Evolutionary conservation across 2,888 invertebrate species (phyloP).

Genomic region (Ethmia dodecea): DNA sequence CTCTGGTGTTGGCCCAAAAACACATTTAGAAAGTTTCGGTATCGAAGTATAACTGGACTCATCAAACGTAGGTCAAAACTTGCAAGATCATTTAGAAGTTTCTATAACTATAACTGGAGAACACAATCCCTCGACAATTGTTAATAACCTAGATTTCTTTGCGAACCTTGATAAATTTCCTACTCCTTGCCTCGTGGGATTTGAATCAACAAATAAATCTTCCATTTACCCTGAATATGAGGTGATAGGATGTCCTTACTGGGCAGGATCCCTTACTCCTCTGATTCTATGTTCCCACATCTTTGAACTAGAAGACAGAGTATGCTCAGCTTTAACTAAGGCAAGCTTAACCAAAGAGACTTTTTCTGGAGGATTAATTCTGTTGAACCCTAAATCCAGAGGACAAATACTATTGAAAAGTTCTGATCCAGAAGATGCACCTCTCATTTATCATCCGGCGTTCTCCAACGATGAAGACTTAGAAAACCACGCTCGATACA

Average conservation of each 20-base stretch:
- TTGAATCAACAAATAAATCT: slow-evolving; percentile 30
- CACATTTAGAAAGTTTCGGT: neutral
- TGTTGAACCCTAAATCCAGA: slow-evolving; percentile 38
- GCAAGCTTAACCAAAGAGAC: slow-evolving; percentile 19
- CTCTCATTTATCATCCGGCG: slow-evolving; percentile 30
- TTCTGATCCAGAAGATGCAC: slow-evolving; percentile 31
- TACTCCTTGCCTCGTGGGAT: slow-evolving; percentile 31
- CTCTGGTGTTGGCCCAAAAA: neutral
- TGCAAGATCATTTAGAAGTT: neutral
- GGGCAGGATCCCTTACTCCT: slow-evolving; percentile 23
- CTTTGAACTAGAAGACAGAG: slow-evolving; percentile 24
- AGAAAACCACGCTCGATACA: slow-evolving; percentile 24
- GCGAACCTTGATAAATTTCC: slow-evolving; percentile 34
- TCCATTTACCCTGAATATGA: slow-evolving; percentile 43
- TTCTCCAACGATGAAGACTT: slow-evolving; percentile 31
- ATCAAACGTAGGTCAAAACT: neutral
- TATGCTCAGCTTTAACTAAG: slow-evolving; percentile 24
- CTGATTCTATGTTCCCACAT: slow-evolving; percentile 25
- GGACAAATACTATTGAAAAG: slow-evolving; percentile 33
- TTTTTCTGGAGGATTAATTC: slow-evolving; percentile 19
- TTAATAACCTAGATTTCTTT: slow-evolving; percentile 22
- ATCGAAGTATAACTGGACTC: neutral
- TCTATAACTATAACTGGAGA: slow-evolving; percentile 28
- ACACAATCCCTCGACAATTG: slow-evolving; percentile 18
- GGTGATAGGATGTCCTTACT: slow-evolving; percentile 21